A percentile compares a stretch with the other conserved stretches of the same genome.
Evolutionary conservation across 2,888 invertebrate genomes (phyloP).

Genomic region (Andrena minutula): DNA sequence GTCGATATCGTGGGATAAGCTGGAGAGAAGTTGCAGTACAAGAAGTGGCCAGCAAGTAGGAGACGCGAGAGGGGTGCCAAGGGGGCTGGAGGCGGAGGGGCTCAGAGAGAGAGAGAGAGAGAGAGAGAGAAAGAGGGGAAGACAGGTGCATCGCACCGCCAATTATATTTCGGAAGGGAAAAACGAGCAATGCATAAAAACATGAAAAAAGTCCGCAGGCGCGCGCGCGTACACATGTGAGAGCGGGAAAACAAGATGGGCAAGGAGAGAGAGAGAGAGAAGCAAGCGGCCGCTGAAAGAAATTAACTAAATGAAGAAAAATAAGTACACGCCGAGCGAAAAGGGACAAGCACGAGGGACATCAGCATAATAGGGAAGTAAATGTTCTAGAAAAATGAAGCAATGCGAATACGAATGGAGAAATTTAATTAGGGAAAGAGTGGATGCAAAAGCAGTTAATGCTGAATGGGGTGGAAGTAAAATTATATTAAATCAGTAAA

Average conservation of each 20-base stretch:
- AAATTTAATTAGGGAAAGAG: no score
- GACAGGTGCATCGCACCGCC: slow-evolving; percentile 85
- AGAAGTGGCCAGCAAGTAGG: slow-evolving; percentile 63
- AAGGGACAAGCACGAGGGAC: slow-evolving; percentile 36
- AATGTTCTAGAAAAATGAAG: not conserved
- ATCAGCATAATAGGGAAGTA: slow-evolving; percentile 12
- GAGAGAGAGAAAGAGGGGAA: slow-evolving; percentile 71
- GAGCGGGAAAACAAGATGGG: slow-evolving; percentile 44
- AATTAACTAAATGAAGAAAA: slow-evolving; percentile 50
- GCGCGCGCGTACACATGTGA: slow-evolving; percentile 45
- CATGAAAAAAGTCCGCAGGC: slow-evolving; percentile 74
- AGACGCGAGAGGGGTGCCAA: slow-evolving; percentile 45
- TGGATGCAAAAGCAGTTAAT: no score
- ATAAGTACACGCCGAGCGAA: slow-evolving; percentile 33
- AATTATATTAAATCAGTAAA: no score
- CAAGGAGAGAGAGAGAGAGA: slow-evolving; percentile 40
- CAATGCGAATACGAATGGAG: no score
- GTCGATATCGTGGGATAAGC: slow-evolving; percentile 62
- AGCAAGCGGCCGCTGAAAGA: slow-evolving; percentile 43
- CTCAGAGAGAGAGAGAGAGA: slow-evolving; percentile 49
- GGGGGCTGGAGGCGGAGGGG: slow-evolving; percentile 44
- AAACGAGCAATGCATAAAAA: slow-evolving; percentile 76
- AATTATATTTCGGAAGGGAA: slow-evolving; percentile 84
- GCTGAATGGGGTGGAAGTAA: no score
- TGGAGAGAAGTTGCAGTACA: slow-evolving; percentile 61